These are phyloP conservation scores for Melolontha melolontha DNA, from an alignment of 2,888 invertebrate species.

Conservation along the genomic window DNA sequence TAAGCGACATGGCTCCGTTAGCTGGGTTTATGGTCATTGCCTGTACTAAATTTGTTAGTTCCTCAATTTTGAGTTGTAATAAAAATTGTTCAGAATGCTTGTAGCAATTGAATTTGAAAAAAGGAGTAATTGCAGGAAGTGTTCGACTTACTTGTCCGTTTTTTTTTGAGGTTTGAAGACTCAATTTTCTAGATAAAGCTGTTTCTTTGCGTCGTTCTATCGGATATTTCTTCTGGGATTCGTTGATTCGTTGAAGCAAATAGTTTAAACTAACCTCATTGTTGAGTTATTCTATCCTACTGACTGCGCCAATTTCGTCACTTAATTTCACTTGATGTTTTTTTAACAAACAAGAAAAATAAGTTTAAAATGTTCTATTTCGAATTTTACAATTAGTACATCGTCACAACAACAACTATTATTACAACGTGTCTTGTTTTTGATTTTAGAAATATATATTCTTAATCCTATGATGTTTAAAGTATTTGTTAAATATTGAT, in stretches of 20 bases:
- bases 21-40: background rate
- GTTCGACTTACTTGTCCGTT: conserved; percentile 5
- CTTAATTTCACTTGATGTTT: too few species aligned
- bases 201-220: background rate
- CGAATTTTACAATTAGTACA: too few species aligned
- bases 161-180: background rate
- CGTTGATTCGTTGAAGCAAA: conserved; percentile 1
- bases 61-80: background rate
- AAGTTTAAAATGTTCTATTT: too few species aligned
- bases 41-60: background rate
- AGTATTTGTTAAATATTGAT: too few species aligned
- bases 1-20: background rate
- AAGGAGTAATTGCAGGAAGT: background rate
- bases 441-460: too few species aligned
- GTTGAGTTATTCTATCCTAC: conserved; percentile 2
- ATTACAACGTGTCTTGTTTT: too few species aligned
- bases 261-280: conserved; percentile 2
- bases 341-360: too few species aligned
- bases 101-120: background rate
- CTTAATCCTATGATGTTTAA: too few species aligned
- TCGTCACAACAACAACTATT: too few species aligned
- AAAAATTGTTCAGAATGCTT: background rate
- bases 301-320: conserved; percentile 9
- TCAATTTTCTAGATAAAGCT: background rate
- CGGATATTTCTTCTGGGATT: background rate